Conservation (phyloP, 1,140 invertebrate genomes). For the Neodiprion pinetum region DNA sequence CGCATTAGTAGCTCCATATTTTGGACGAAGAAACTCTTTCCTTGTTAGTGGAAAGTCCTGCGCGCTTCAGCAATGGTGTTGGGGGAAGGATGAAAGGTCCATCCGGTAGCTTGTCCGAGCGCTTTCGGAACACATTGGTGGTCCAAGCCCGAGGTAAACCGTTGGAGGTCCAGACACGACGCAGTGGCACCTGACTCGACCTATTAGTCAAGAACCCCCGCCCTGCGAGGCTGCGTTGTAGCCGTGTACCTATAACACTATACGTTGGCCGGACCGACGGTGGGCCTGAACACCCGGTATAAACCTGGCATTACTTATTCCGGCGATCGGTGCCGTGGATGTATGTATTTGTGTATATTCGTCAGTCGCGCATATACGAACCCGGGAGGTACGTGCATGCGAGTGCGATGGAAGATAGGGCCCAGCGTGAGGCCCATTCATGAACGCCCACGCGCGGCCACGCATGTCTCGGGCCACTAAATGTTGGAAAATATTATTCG, state of each 20-base stretch:
- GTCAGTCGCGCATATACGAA: conserved; percentile 19
- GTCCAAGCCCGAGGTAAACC: background rate
- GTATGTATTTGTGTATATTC: conserved; percentile 18
- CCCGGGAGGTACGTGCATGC: conserved; percentile 20
- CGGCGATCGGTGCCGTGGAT: conserved; percentile 17
- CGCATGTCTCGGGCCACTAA: conserved; percentile 9
- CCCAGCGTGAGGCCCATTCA: conserved; percentile 39
- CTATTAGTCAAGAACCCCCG: conserved; percentile 6
- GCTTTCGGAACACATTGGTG: background rate
- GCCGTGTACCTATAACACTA: too few species aligned
- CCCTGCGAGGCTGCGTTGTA: background rate
- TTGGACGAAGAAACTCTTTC: too few species aligned
- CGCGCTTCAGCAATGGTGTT: background rate
- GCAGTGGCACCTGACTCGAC: conserved; percentile 3
- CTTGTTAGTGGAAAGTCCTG: too few species aligned
- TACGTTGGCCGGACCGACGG: background rate
- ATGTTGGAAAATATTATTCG: conserved; percentile 11
- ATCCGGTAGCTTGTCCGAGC: background rate
- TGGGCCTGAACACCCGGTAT: background rate
- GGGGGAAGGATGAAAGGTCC: too few species aligned
- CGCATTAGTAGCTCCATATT: too few species aligned
- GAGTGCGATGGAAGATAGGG: background rate
- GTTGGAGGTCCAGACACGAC: conserved; percentile 1
- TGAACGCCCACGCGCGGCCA: conserved; percentile 31
- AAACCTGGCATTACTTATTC: conserved; percentile 32